Evolutionary conservation across 1,140 invertebrate genomes (phyloP), one percentile per base, ranked within the genome.

Genomic region (Ylistrum balloti): DNA sequence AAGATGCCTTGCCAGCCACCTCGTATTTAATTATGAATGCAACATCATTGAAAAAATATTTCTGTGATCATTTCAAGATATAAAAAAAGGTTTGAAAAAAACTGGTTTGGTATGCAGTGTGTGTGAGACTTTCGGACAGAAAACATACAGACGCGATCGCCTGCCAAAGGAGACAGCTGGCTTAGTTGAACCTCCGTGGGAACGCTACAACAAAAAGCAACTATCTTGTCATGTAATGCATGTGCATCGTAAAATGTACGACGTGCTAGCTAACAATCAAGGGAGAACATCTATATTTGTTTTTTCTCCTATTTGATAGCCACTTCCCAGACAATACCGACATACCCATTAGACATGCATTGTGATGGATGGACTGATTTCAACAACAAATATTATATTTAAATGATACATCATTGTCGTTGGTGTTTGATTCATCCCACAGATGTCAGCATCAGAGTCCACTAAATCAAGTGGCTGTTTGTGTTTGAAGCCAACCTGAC

Each of bases 191-290:
- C 28, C 56, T 74, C 56, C 56, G 56, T 74, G 56, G 56, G 56
- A 74, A 74, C n/a, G 56, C 56, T 74, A n/a, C 15, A 74, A 74
- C 56, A 74, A 74, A 74, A 74, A 74, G 22, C 56, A 74, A n/a
- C 56, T 74, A 74, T 74, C 56, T 74, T 74, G 56, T 74, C 56
- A 74, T 74, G 56, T 74, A 74, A 74, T 74, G 56, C 56, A 74
- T 74, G 56, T 74, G 56, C 56, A 74, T 74, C 56, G 13, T 74
- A 74, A 28, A 74, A 74, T 28, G 56, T 74, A 74, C 22, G 9
- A 74, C 56, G 56, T 74, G 56, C 56, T 74, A 74, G 22, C 9
- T 15, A 45, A 45, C 22, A 17, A 74, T 74, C 56, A 74, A 7
- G 56, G 56, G 56, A 74, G 17, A 28, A n/a, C 28, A 74, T 74